phyloP scores from a whole-genome alignment of 2,113 vertebrate genomes.

The Alethe castanea region DNA sequence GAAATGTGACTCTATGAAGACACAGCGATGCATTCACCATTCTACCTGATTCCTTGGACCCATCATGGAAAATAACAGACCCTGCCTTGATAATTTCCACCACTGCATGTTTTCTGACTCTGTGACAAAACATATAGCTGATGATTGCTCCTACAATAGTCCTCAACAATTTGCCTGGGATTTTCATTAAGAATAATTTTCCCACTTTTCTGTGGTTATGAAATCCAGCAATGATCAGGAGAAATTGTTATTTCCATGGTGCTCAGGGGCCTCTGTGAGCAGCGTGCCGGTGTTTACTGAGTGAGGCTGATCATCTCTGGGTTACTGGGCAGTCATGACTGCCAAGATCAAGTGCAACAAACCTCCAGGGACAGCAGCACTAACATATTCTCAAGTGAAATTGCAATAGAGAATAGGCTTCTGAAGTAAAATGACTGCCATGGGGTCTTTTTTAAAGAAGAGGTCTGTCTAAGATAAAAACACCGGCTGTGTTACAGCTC shows the following conservation, averaged over 20 bases:
- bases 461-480: neutral
- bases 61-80: constrained; percentile 75
- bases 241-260: neutral
- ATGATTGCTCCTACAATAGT: neutral
- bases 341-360: neutral
- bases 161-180: neutral
- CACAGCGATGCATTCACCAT: constrained; percentile 81
- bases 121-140: neutral
- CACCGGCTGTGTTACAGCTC: neutral
- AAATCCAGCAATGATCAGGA: neutral
- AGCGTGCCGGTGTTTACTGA: neutral
- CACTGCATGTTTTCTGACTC: neutral
- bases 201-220: neutral
- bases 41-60: constrained; percentile 77
- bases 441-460: neutral
- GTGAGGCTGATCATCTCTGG: neutral
- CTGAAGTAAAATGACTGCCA: neutral
- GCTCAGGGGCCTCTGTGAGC: neutral
- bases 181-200: neutral
- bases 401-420: neutral
- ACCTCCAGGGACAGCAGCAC: neutral
- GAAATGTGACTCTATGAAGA: constrained; percentile 84
- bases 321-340: neutral
- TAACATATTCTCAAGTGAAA: neutral
- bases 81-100: constrained; percentile 73